Conservation (phyloP, 2,113 vertebrate species). For the Hippocampus abdominalis region DNA sequence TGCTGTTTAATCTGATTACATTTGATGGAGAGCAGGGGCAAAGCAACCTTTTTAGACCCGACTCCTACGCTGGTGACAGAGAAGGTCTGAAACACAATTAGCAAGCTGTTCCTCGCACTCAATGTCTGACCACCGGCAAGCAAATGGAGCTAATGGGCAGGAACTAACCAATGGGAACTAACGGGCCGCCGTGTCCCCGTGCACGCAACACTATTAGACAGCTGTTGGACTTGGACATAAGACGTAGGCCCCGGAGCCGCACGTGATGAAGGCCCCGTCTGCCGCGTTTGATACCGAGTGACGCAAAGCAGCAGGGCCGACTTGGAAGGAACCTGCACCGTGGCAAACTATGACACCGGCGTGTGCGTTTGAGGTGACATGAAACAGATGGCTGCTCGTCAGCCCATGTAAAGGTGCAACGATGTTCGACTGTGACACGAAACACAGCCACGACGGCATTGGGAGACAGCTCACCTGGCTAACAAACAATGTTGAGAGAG, state of each 20-base stretch:
- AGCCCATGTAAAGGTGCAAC: not conserved
- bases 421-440: not conserved
- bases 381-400: conserved; percentile 2
- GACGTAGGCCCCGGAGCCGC: conserved; percentile 33
- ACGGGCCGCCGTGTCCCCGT: conserved; percentile 53
- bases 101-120: conserved; percentile 72
- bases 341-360: conserved; percentile 53
- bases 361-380: conserved; percentile 31
- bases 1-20: conserved; percentile 70
- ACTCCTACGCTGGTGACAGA: conserved; percentile 70
- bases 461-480: not conserved
- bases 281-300: conserved; percentile 34
- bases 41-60: conserved; percentile 71
- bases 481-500: not conserved
- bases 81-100: conserved; percentile 75
- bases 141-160: conserved; percentile 69
- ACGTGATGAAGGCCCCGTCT: conserved; percentile 15
- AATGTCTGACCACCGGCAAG: conserved; percentile 69
- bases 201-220: conserved; percentile 69
- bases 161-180: conserved; percentile 71
- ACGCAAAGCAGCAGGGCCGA: not conserved
- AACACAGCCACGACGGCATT: not conserved
- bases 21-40: conserved; percentile 74
- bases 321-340: conserved; percentile 49
- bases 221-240: conserved; percentile 63